Base-by-base conservation (phyloP, 1,140 invertebrate genomes). In the Latrodectus geometricus region DNA sequence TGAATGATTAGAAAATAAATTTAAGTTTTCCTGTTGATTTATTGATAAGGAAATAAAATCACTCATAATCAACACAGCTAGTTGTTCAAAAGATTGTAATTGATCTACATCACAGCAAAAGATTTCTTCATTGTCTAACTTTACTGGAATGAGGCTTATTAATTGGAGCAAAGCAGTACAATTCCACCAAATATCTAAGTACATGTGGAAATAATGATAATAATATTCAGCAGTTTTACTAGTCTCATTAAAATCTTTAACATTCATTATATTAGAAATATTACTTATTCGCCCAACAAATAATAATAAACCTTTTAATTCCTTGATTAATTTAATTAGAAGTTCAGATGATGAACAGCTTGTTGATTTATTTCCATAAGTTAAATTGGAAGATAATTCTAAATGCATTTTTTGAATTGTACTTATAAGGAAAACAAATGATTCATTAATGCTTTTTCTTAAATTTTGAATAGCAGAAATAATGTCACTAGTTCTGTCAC, bases 131-230 rank as follows among this genome's bases (percentile, higher is more conserved):
- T 23, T 49, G 9, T 35, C 50, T 49, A 21, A 15, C 8, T 12
- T n/a, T 21, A 69, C 4, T 11, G 61, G 17, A 17, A 84, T 5
- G 14, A 48, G 20, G 68, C 23, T 23, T n/a, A 76, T 23, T 52
- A 56, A 20, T 48, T 76, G 35, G 23, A 85, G 49, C 49, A 75
- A n/a, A 49, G 65, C 54, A 20, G 52, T 49, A 8, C 8, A 75
- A 56, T 70, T 72, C 20, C 68, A 86, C 83, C 83, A 86, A 21
- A 86, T 20, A 20, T 86, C 83, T 20, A 78, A 73, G 54, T 17
- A 72, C 17, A 72, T 9, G 61, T 86, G 83, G 21, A 70, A 68
- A 70, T 86, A 86, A 61, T 78, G 68, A 21, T 86, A 86, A 15
- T 56, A 72, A 86, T 70, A 48, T 15, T n/a, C 50, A 52, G 74